Conservation (phyloP, 2,113 vertebrate genomes). For the Bujurquina vittata region DNA sequence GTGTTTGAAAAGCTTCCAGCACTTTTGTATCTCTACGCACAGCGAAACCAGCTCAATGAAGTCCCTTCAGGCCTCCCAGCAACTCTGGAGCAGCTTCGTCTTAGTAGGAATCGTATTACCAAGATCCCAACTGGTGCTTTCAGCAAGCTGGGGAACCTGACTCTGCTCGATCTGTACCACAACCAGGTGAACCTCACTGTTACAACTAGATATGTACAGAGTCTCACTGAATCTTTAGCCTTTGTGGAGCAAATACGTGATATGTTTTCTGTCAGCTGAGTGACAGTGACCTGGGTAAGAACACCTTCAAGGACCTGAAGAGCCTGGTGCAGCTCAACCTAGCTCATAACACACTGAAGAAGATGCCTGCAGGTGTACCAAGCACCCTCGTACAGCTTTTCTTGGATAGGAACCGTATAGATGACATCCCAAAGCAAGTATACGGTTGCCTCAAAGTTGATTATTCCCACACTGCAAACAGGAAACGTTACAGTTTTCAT, state of each 20-base stretch:
- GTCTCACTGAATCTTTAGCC: neutral
- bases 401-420: slow-evolving; percentile 93
- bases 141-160: slow-evolving; percentile 88
- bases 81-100: slow-evolving; percentile 90
- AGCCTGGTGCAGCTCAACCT: slow-evolving; percentile 96
- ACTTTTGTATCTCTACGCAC: slow-evolving; percentile 90
- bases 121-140: slow-evolving; percentile 89
- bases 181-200: slow-evolving; percentile 81
- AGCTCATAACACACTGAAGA: slow-evolving; percentile 90
- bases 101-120: slow-evolving; percentile 91
- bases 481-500: neutral
- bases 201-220: neutral
- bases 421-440: slow-evolving; percentile 86
- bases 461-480: neutral
- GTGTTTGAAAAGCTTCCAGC: slow-evolving; percentile 89
- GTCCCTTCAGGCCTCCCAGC: slow-evolving; percentile 88
- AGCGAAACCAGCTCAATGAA: slow-evolving; percentile 91
- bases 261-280: slow-evolving; percentile 71
- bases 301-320: slow-evolving; percentile 92
- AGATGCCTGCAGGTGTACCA: slow-evolving; percentile 91
- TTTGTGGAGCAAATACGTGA: neutral
- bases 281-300: slow-evolving; percentile 87
- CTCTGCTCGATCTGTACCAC: slow-evolving; percentile 93
- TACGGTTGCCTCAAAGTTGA: neutral
- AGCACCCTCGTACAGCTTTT: slow-evolving; percentile 89